phyloP scores from a whole-genome alignment of 2,797 vertebrate genomes.

The Alcedo quadribrachys region DNA sequence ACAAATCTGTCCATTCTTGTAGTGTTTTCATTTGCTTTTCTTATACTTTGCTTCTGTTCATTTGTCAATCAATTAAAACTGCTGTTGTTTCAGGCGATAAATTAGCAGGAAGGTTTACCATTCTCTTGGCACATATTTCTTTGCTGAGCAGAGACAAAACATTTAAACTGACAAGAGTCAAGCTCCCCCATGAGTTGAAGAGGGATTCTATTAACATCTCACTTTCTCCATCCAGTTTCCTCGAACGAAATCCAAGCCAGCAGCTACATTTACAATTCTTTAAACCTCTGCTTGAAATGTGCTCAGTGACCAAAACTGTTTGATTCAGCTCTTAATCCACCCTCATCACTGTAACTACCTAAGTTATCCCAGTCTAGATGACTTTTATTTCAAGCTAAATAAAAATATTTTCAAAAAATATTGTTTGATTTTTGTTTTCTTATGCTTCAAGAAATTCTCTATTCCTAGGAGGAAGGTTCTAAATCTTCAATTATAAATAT shows the following conservation, averaged over 20 bases:
- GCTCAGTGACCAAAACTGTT: background rate
- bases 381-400: background rate
- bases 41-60: background rate
- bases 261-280: background rate
- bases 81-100: background rate
- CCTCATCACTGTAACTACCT: background rate
- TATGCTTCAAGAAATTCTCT: background rate
- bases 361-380: background rate
- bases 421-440: background rate
- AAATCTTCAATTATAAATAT: background rate
- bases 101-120: background rate
- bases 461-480: background rate
- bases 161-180: background rate
- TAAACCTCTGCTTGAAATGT: background rate
- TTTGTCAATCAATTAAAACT: slow-evolving; percentile 33
- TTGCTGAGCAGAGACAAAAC: background rate
- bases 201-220: background rate
- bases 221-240: background rate
- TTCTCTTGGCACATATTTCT: background rate
- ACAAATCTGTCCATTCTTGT: background rate
- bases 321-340: background rate
- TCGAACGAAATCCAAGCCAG: background rate
- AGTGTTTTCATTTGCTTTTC: slow-evolving; percentile 13
- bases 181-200: background rate
- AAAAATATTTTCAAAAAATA: too few species aligned